These are phyloP conservation scores for Botia kubotai DNA, from an alignment of 2,797 vertebrate species.

Conservation along the genomic window DNA sequence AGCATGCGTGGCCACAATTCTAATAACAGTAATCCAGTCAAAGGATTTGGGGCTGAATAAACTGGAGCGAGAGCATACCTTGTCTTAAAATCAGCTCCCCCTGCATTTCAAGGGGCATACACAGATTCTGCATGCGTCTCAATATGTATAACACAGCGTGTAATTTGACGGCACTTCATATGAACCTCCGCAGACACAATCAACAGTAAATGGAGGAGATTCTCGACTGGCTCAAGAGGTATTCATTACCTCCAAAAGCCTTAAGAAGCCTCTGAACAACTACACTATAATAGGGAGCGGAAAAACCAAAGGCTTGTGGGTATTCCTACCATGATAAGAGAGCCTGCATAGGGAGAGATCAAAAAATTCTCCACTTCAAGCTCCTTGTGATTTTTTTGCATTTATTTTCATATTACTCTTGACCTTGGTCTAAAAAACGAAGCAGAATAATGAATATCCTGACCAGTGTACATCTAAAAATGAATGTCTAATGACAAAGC, in stretches of 20 bases:
- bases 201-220: constrained; percentile 58
- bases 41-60: constrained; percentile 59
- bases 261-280: constrained; percentile 62
- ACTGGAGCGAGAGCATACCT: constrained; percentile 47
- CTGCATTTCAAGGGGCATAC: constrained; percentile 43
- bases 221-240: constrained; percentile 60
- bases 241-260: constrained; percentile 66
- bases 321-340: constrained; percentile 59
- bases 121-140: constrained; percentile 27
- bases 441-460: constrained; percentile 55
- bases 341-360: constrained; percentile 61
- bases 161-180: constrained; percentile 61
- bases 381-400: constrained; percentile 49
- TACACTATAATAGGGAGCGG: constrained; percentile 60
- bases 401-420: constrained; percentile 61
- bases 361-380: constrained; percentile 57
- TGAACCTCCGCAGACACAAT: constrained; percentile 58
- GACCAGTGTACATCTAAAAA: constrained; percentile 54
- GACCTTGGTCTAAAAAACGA: constrained; percentile 55
- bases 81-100: constrained; percentile 54
- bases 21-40: constrained; percentile 64
- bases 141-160: constrained; percentile 57
- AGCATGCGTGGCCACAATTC: constrained; percentile 54
- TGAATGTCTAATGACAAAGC: constrained; percentile 41
- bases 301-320: constrained; percentile 54